Evolutionary conservation across 2,888 invertebrate species (phyloP), one percentile per base, ranked within the genome.

Genomic region (Argyresthia albistria): DNA sequence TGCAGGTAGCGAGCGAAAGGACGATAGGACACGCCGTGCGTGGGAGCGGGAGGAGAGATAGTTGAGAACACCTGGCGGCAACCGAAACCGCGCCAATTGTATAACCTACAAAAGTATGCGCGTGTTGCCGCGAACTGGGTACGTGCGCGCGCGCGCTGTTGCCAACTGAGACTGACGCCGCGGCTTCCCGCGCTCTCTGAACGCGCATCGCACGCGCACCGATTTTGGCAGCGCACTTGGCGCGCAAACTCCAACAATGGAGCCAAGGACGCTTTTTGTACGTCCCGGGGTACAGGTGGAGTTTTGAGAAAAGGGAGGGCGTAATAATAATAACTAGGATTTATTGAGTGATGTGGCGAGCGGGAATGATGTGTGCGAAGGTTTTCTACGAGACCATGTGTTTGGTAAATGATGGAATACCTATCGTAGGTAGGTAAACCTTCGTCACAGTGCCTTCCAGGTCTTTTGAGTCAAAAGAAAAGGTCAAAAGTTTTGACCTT

Each of bases 231-330:
- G 43, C 35, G 66, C 82, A 80, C 83, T 86, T 84, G 82, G 86
- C 86, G 86, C 84, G 84, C 80, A 79, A 80, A 83, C 74, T 65
- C 58, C 55, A 73, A 78, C 76, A 80, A 77, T 80, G 76, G 69
- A 70, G 61, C 72, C 86, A 86, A 86, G 86, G 86, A 80, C 86
- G 78, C 76, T 76, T 84, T 84, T 87, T 87, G 69, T 69, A 54
- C 10, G 63, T 76, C 63, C 62, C 66, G 65, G 71, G 69, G 71
- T 69, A 86, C 86, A 87, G 86, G 86, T 86, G 86, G 61, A 71
- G 63, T 69, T 59, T 61, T 58, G 56, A 80, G 75, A 80, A 76
- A 73, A 43, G 35, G 14, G 39, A 11, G 43, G n/a, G 46, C 16
- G 16, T 36, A 51, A 46, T 51, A 46, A 52, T 25, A 52, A 52